Evolutionary conservation across 2,888 invertebrate genomes (phyloP).

Genomic region (Adineta ricciae): DNA sequence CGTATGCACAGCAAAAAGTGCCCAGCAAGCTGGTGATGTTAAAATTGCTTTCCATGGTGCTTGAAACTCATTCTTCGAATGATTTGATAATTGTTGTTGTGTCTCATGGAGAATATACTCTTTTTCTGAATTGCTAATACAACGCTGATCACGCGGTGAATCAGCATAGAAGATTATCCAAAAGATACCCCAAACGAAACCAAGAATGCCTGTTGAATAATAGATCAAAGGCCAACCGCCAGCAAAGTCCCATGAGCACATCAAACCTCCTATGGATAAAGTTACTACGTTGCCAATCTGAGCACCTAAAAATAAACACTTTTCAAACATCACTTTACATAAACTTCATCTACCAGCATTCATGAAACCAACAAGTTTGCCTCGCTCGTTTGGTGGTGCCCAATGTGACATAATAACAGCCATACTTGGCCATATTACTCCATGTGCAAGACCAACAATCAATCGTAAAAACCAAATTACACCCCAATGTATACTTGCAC

Average conservation of each 20-base stretch:
- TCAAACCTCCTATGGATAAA: conserved; percentile 24
- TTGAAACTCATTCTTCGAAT: conserved; percentile 23
- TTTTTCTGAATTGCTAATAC: conserved; percentile 28
- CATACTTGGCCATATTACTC: conserved; percentile 37
- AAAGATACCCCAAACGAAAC: conserved; percentile 26
- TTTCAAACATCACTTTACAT: background rate
- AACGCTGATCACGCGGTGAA: conserved; percentile 26
- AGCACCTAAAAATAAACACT: conserved; percentile 23
- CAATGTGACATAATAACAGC: conserved; percentile 36
- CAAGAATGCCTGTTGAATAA: conserved; percentile 25
- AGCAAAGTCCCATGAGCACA: conserved; percentile 22
- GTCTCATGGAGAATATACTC: conserved; percentile 21
- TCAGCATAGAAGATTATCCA: conserved; percentile 30
- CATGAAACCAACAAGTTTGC: conserved; percentile 28
- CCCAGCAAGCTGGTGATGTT: conserved; percentile 27
- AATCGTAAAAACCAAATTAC: conserved; percentile 16
- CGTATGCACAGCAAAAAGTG: conserved; percentile 29
- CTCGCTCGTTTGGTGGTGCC: conserved; percentile 32
- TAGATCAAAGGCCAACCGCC: conserved; percentile 33
- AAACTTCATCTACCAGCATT: conserved; percentile 30
- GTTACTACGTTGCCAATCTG: conserved; percentile 32
- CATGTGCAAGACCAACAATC: conserved; percentile 32
- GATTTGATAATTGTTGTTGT: conserved; percentile 18
- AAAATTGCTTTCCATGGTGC: conserved; percentile 33
- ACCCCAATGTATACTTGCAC: conserved; percentile 33